These are phyloP conservation scores for Bettongia penicillata DNA, from an alignment of 2,113 vertebrate species.

Conservation along the genomic window DNA sequence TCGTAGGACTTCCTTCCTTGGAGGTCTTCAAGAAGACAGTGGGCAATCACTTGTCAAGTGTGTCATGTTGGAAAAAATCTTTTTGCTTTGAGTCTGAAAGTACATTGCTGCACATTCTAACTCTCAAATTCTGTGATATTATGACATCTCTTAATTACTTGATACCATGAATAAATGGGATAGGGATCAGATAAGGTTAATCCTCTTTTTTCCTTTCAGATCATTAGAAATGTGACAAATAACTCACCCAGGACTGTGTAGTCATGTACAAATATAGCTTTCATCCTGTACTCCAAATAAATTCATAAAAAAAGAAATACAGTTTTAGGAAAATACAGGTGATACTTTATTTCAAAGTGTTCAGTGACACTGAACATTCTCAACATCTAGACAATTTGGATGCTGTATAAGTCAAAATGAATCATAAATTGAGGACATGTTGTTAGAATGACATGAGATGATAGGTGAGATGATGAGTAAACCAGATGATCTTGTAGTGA, in stretches of 20 bases:
- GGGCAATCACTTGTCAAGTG: not conserved
- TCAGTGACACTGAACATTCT: conserved; percentile 28
- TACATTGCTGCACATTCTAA: not conserved
- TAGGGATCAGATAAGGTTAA: not conserved
- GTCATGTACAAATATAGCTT: not conserved
- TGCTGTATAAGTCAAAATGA: conserved; percentile 42
- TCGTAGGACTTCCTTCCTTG: not conserved
- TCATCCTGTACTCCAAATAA: not conserved
- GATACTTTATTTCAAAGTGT: not conserved
- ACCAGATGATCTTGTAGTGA: conserved; percentile 33
- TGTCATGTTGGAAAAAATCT: not conserved
- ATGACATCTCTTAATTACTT: not conserved
- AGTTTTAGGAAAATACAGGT: conserved; percentile 11
- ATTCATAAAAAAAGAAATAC: not conserved
- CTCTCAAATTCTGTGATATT: not conserved
- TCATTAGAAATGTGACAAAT: not conserved
- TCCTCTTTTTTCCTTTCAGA: not conserved
- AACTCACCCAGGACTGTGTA: not conserved
- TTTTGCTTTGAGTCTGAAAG: not conserved
- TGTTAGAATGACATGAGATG: conserved; percentile 44
- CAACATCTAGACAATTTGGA: not conserved
- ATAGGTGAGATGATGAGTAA: conserved; percentile 22
- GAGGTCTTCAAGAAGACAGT: not conserved
- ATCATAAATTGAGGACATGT: conserved; percentile 41
- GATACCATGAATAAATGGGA: not conserved